Conservation (phyloP, 35 echinoderm and acorn worm genomes). For the Hemicentrotus pulcherrimus region DNA sequence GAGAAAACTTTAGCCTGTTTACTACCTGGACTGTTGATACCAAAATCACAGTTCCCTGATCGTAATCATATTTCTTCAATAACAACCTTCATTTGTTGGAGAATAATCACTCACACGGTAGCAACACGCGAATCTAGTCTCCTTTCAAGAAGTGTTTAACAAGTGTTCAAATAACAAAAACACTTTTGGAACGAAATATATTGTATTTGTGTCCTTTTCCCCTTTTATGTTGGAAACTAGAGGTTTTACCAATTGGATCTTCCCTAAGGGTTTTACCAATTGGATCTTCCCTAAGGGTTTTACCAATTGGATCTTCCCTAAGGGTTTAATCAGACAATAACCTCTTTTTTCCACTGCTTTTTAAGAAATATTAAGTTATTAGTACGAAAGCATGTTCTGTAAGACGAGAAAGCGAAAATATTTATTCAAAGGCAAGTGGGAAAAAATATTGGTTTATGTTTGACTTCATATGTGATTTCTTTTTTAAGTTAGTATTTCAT, state of each 20-base stretch:
- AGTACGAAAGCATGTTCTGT: too few species aligned
- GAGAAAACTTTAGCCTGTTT: background rate
- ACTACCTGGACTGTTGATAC: background rate
- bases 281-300: background rate
- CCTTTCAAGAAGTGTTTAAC: background rate
- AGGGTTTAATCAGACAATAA: background rate
- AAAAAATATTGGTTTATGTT: too few species aligned
- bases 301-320: background rate
- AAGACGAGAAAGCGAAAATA: too few species aligned
- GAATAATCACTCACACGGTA: slow-evolving; percentile 9
- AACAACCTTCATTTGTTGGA: background rate
- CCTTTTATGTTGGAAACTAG: background rate
- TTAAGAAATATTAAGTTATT: too few species aligned
- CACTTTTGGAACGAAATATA: too few species aligned
- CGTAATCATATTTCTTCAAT: slow-evolving; percentile 6
- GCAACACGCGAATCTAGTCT: background rate
- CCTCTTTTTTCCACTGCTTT: too few species aligned
- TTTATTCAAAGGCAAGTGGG: too few species aligned
- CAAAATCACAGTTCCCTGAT: background rate
- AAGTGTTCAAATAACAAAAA: background rate
- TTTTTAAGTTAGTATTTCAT: too few species aligned
- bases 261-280: background rate
- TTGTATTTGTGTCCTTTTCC: too few species aligned
- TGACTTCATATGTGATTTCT: too few species aligned
- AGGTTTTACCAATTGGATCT: background rate